Conservation (phyloP, 2,113 vertebrate genomes). For the Gyps fulvus region DNA sequence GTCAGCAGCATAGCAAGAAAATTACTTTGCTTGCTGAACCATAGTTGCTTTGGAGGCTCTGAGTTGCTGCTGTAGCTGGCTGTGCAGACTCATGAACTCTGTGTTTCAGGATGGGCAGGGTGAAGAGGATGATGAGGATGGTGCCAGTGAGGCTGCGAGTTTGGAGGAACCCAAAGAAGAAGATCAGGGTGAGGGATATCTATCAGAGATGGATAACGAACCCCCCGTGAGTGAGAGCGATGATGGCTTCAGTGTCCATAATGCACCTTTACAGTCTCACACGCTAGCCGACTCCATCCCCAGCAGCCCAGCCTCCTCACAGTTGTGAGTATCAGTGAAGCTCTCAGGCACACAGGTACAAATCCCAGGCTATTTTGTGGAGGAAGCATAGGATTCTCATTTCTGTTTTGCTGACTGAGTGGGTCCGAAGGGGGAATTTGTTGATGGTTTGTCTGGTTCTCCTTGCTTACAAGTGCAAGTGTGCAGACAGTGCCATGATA, state of each 20-base stretch:
- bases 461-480: not conserved
- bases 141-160: conserved; percentile 91
- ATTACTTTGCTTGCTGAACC: not conserved
- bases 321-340: conserved; percentile 86
- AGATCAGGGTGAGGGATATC: conserved; percentile 90
- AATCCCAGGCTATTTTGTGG: not conserved
- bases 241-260: conserved; percentile 94
- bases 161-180: conserved; percentile 90
- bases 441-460: not conserved
- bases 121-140: conserved; percentile 92
- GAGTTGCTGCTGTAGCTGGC: not conserved
- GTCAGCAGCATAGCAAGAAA: not conserved
- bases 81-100: not conserved
- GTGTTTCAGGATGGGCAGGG: conserved; percentile 87
- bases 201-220: conserved; percentile 93
- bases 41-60: not conserved
- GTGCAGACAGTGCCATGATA: not conserved
- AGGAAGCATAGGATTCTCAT: not conserved
- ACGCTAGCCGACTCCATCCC: conserved; percentile 92
- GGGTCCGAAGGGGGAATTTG: not conserved
- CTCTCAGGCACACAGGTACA: not conserved
- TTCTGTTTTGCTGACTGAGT: not conserved
- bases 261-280: conserved; percentile 91
- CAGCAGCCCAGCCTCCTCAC: conserved; percentile 98
- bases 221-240: conserved; percentile 96